Base-by-base conservation (phyloP, 2,797 vertebrate genomes). In the Parambassis ranga region DNA sequence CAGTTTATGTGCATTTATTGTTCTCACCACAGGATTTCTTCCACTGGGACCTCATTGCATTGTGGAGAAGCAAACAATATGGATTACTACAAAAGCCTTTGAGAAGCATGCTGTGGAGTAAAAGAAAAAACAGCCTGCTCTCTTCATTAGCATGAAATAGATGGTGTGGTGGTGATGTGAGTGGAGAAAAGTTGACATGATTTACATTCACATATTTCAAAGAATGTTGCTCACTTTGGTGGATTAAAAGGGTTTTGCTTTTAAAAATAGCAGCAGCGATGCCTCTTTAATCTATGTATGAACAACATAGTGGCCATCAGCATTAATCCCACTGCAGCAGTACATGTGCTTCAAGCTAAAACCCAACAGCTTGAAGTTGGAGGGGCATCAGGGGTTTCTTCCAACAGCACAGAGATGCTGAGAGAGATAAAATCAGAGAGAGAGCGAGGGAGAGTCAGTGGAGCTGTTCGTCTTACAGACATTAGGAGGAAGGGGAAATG, bases 251-350 rank as follows among this genome's bases (percentile, higher is more conserved):
- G 48, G 16, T 61, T n/a, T n/a, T 64, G 55, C 23, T 47, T 61
- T 52, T 82, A 81, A 85, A 85, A 88, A 86, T 84, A 84, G 83
- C 79, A 70, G 48, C 0, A 1, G 49, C 5, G 3, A 39, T 35
- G 41, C 22, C 18, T 69, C 73, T 82, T 79, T 82, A 82, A 76
- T 88, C 81, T 78, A 24, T 19, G 49, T 38, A 22, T 24, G 53
- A 68, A 46, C 60, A 68, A 71, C 36, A 43, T 22, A 13, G 50
- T 36, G 57, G 57, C 71, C 75, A 76, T 82, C 77, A 69, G 58
- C 48, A 39, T 65, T 80, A 81, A 85, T 81, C 80, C 77, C 19
- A 5, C 53, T 9, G 33, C 57, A 56, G 58, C 64, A 76, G 68
- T 66, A 37, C 58, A 38, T 9, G 36, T 5, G 37, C 48, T 70